Evolutionary conservation across 1,140 invertebrate species (phyloP).

Genomic region (Drosophila neocordata): DNA sequence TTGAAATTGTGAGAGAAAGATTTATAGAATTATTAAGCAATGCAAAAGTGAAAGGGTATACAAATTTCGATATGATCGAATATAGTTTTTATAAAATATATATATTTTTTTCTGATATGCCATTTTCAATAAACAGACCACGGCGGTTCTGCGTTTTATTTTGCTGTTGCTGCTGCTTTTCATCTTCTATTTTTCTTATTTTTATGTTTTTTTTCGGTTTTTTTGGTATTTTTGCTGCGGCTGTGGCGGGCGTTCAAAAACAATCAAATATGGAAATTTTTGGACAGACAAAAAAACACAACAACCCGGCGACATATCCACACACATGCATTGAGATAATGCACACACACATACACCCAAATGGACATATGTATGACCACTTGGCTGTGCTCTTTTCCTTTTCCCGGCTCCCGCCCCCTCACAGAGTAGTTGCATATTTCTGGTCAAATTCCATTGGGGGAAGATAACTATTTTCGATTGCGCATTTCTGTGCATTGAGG

Average conservation of each 20-base stretch:
- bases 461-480: conserved; percentile 81
- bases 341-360: conserved; percentile 24
- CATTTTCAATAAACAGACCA: conserved; percentile 74
- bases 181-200: neutral
- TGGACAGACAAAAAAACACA: conserved; percentile 30
- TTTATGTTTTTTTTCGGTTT: neutral
- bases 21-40: no score
- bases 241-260: conserved; percentile 59
- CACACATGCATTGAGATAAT: conserved; percentile 10
- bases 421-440: conserved; percentile 45
- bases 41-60: no score
- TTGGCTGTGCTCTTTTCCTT: neutral
- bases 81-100: no score
- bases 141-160: conserved; percentile 11
- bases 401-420: no score
- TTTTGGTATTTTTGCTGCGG: conserved; percentile 35
- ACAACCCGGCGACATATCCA: conserved; percentile 1
- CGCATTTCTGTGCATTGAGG: conserved; percentile 77
- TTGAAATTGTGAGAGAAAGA: no score
- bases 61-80: no score
- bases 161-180: conserved; percentile 1
- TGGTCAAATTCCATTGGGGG: conserved; percentile 61
- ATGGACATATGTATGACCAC: neutral
- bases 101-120: conserved; percentile 50
- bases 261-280: conserved; percentile 78